phyloP scores from a whole-genome alignment of 2,888 invertebrate species.

The Muscina levida region DNA sequence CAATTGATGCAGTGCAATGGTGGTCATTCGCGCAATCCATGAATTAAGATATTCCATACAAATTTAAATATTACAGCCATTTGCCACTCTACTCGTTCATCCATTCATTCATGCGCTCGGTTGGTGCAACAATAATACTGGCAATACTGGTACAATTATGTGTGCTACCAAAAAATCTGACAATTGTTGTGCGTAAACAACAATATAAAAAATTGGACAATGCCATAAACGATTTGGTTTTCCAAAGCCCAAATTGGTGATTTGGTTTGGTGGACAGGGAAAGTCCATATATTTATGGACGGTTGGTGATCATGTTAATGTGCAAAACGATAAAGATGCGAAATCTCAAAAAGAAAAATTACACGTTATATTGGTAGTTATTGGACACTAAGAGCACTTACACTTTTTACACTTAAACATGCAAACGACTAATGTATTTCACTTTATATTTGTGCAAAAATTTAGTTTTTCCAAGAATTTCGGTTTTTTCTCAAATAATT shows the following conservation, averaged over 20 bases:
- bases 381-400: background rate
- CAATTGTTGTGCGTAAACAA: conserved; percentile 34
- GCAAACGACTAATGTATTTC: no score
- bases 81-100: conserved; percentile 23
- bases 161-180: background rate
- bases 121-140: background rate
- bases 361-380: background rate
- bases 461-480: background rate
- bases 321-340: conserved; percentile 3
- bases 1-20: conserved; percentile 20
- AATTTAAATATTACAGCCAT: conserved; percentile 22
- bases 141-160: conserved; percentile 40
- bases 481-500: no score
- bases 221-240: background rate
- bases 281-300: background rate
- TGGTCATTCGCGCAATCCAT: conserved; percentile 11
- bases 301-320: conserved; percentile 27
- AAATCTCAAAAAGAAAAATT: background rate
- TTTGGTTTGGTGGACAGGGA: background rate
- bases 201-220: background rate
- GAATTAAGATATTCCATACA: conserved; percentile 32
- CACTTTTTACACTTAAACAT: background rate
- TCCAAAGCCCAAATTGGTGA: background rate
- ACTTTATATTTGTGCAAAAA: no score
- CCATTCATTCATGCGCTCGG: background rate